Conservation (phyloP, 2,113 vertebrate genomes). For the Opisthocomus hoazin region DNA sequence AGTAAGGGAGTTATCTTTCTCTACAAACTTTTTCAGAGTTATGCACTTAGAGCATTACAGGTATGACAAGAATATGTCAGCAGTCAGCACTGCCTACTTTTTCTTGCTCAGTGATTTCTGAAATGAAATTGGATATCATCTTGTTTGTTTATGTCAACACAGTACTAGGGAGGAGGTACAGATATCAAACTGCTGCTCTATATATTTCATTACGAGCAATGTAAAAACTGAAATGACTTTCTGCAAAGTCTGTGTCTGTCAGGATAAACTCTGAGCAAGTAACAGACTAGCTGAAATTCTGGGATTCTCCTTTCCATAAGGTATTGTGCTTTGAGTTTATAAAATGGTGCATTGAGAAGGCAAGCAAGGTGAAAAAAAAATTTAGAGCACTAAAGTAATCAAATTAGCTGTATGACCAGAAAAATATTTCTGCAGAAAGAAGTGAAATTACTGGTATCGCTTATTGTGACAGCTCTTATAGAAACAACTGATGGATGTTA, state of each 20-base stretch:
- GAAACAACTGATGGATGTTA: not conserved
- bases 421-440: not conserved
- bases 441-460: not conserved
- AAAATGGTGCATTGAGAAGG: not conserved
- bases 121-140: not conserved
- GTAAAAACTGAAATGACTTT: not conserved
- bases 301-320: not conserved
- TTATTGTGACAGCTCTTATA: not conserved
- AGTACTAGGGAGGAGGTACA: not conserved
- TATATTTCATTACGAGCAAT: not conserved
- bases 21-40: not conserved
- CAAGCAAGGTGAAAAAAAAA: not conserved
- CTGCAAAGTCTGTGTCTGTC: not conserved
- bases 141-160: not conserved
- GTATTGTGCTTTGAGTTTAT: not conserved
- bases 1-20: not conserved
- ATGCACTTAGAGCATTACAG: not conserved
- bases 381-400: not conserved
- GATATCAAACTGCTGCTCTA: not conserved
- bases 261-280: not conserved
- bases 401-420: not conserved
- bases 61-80: not conserved
- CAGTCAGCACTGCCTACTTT: not conserved
- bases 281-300: not conserved
- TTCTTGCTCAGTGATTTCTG: not conserved